Base-by-base conservation (phyloP, 2,888 invertebrate species). In the Globia sparganii region DNA sequence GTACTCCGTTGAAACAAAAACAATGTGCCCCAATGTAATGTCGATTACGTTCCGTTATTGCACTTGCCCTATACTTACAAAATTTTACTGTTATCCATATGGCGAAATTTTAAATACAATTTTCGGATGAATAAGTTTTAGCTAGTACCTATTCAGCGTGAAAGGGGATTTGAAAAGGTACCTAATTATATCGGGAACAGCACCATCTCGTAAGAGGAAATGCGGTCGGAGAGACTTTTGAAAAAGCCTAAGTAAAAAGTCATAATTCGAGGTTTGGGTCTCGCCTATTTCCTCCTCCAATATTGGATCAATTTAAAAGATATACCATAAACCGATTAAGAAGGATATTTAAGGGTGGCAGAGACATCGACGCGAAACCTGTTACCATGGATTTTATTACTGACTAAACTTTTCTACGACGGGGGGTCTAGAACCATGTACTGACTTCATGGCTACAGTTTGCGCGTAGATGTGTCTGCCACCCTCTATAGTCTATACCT, bases 1-100 rank as follows among this genome's bases (percentile, higher is more conserved):
- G 81, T 78, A 80, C 74, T 72, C 73, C 72, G 75, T 34, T 75
- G 85, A 77, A 84, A 77, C 66, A 85, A 84, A 83, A 84, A 87
- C 83, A 84, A 80, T 78, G 73, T 81, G 76, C 80, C 76, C 72
- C 74, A 78, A 78, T 80, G 78, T 74, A 78, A 64, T 70, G 74
- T 28, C 66, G 75, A 82, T 86, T 76, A 77, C 70, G 76, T 81
- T 79, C 49, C 66, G 64, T 74, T 85, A 76, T 85, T 85, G 75
- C 62, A 67, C 84, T 62, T 43, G 49, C 69, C 72, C n/a, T 72
- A 61, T 40, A n/a, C n/a, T n/a, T n/a, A 69, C 72, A 69, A 40
- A 43, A 31, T 21, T 25, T 18, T 31, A 64, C 53, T 49, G 37
- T 81, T 67, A 31, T 77, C 8, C 43, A 58, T 37, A 46, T 8